Conservation (phyloP, 2,113 vertebrate species). For the Rhea pennata region DNA sequence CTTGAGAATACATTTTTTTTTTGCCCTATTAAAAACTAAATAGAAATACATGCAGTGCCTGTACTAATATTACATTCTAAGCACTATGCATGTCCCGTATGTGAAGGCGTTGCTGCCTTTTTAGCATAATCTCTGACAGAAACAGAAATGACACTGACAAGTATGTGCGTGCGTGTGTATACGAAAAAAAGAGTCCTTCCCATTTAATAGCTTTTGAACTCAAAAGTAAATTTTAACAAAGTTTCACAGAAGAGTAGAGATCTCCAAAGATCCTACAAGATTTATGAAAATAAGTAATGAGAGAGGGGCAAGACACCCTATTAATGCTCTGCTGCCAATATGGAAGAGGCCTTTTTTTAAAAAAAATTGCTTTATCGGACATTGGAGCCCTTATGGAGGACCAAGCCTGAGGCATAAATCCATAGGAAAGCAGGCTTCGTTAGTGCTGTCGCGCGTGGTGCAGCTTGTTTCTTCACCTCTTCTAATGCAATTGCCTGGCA, state of each 20-base stretch:
- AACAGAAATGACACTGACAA: background rate
- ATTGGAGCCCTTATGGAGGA: background rate
- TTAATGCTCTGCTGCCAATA: background rate
- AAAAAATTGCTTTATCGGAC: background rate
- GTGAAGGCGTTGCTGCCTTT: background rate
- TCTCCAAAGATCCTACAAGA: background rate
- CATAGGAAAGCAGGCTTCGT: background rate
- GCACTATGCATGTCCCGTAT: background rate
- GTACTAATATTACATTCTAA: background rate
- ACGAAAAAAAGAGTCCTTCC: background rate
- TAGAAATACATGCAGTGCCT: background rate
- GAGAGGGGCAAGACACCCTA: background rate
- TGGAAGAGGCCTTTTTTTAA: background rate
- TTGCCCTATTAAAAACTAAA: background rate
- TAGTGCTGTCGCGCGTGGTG: background rate
- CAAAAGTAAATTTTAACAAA: background rate
- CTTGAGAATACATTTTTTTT: background rate
- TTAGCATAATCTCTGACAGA: background rate
- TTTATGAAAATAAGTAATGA: background rate
- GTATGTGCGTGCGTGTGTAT: background rate
- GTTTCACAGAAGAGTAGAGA: background rate
- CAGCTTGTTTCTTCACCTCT: background rate
- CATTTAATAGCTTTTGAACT: background rate
- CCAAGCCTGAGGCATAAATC: background rate
- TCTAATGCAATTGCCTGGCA: background rate